These are phyloP conservation scores for Pteronotus mesoamericanus DNA, from an alignment of 2,797 vertebrate genomes.

Conservation along the genomic window DNA sequence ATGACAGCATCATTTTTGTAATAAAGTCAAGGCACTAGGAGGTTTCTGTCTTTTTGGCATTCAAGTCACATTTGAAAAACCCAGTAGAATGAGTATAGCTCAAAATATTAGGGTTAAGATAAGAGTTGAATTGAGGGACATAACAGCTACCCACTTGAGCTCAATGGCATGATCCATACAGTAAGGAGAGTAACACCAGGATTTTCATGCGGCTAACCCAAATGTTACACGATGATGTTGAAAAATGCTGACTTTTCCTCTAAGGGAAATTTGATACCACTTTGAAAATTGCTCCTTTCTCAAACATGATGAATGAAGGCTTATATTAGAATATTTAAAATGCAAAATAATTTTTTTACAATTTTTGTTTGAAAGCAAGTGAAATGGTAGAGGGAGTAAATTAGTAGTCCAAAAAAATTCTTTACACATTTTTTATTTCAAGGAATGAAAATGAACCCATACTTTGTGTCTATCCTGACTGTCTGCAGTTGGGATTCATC, in stretches of 20 bases:
- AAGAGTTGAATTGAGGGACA: neutral
- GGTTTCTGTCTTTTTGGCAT: neutral
- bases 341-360: neutral
- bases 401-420: neutral
- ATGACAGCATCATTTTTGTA: neutral
- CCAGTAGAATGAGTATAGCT: neutral
- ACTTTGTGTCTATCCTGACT: neutral
- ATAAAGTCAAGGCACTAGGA: neutral
- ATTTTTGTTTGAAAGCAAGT: neutral
- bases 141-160: neutral
- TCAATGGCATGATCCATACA: neutral
- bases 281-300: neutral
- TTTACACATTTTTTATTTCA: neutral
- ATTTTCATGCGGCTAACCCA: neutral
- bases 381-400: neutral
- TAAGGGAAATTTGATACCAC: neutral
- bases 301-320: neutral
- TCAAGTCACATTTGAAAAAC: neutral
- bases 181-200: accelerated
- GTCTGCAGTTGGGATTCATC: neutral
- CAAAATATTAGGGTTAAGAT: neutral
- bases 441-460: neutral
- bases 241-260: neutral
- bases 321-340: neutral
- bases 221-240: neutral